phyloP scores from a whole-genome alignment of 2,888 invertebrate genomes.

The Nephrotoma flavescens region DNA sequence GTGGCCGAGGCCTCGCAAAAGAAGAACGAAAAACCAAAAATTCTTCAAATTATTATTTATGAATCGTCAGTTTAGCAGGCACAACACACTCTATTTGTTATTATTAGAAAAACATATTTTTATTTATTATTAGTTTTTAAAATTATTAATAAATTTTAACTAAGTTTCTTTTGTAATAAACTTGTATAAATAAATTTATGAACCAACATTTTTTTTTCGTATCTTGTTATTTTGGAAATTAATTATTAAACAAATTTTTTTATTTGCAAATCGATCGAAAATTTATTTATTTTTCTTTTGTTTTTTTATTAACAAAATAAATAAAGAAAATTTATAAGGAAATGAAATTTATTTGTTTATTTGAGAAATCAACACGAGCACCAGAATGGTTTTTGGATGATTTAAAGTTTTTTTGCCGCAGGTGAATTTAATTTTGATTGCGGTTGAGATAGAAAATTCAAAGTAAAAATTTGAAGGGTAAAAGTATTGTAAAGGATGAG shows the following conservation, averaged over 20 bases:
- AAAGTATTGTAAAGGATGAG: too few relatives aligned
- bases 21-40: conserved; percentile 30
- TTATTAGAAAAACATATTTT: not conserved
- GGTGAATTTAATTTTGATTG: not conserved
- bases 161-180: not conserved
- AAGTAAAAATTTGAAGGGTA: too few relatives aligned
- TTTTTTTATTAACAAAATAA: not conserved
- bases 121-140: not conserved
- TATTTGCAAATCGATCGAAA: not conserved
- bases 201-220: not conserved
- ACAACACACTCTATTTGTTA: not conserved
- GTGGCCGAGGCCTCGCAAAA: conserved; percentile 45
- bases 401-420: not conserved
- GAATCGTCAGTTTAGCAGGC: conserved; percentile 61
- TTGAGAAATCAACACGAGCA: not conserved
- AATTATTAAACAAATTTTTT: not conserved
- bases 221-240: not conserved
- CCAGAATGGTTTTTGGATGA: not conserved
- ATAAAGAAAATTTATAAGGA: not conserved
- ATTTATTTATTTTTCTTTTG: not conserved
- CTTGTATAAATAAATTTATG: not conserved
- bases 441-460: too few relatives aligned
- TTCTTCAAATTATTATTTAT: conserved; percentile 73
- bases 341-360: not conserved
- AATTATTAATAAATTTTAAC: not conserved